Evolutionary conservation across 2,113 vertebrate species (phyloP).

Genomic region (Mohoua ochrocephala): DNA sequence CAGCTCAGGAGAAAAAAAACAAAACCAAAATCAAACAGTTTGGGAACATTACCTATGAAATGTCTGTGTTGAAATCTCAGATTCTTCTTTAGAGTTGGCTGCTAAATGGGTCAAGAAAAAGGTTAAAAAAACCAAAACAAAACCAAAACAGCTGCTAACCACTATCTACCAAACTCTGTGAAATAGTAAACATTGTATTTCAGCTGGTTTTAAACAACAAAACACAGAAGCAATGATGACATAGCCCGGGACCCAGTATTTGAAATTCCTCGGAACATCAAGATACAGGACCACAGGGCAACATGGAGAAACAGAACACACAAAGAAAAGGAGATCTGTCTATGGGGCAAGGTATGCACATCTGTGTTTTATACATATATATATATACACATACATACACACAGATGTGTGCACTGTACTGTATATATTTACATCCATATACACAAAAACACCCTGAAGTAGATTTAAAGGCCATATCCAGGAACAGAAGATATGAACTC

Average conservation of each 20-base stretch:
- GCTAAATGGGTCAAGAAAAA: neutral
- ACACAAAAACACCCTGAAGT: slow-evolving; percentile 78
- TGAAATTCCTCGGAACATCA: slow-evolving; percentile 9
- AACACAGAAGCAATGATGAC: slow-evolving; percentile 9
- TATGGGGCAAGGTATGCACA: slow-evolving; percentile 60
- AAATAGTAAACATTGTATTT: neutral
- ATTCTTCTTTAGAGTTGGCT: neutral
- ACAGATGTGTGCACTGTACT: slow-evolving; percentile 64
- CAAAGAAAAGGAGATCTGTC: slow-evolving; percentile 37
- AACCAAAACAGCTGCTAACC: neutral
- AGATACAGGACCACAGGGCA: neutral
- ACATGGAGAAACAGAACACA: slow-evolving; percentile 27
- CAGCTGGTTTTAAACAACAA: slow-evolving; percentile 4
- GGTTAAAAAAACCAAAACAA: neutral
- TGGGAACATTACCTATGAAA: neutral
- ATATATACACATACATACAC: slow-evolving; percentile 68
- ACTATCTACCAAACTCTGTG: neutral
- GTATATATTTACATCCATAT: slow-evolving; percentile 77
- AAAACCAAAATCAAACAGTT: neutral
- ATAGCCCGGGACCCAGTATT: neutral
- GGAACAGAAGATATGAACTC: slow-evolving; percentile 70
- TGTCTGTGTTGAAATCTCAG: neutral
- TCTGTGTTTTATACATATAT: slow-evolving; percentile 69
- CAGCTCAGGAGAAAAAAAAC: neutral
- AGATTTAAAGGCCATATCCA: slow-evolving; percentile 74